Conservation (phyloP, 30 jellyfish, hydroid and myxozoan genomes). For the Turritopsis rubra region DNA sequence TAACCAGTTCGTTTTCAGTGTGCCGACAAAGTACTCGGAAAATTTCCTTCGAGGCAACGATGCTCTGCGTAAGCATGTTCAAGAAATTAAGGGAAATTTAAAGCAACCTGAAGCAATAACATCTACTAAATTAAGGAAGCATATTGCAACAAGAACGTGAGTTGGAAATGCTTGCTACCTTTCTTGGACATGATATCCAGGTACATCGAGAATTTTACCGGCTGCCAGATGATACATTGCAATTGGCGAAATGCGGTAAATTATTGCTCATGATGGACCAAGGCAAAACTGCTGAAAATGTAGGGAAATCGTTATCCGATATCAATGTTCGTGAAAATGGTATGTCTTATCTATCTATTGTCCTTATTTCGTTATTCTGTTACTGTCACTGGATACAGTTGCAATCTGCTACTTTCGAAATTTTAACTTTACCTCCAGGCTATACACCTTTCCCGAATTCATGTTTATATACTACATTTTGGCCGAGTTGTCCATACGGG, state of each 20-base stretch:
- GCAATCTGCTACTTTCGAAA: too few species aligned
- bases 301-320: not conserved
- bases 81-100: too few species aligned
- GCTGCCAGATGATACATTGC: not conserved
- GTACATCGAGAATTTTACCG: not conserved
- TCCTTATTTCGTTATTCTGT: too few species aligned
- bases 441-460: too few species aligned
- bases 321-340: too few species aligned
- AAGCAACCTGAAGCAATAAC: not conserved
- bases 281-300: not conserved
- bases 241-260: not conserved
- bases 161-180: not conserved
- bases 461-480: too few species aligned
- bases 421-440: too few species aligned
- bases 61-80: not conserved
- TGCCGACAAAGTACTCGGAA: not conserved
- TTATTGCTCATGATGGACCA: not conserved
- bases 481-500: too few species aligned
- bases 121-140: not conserved
- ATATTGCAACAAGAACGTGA: not conserved
- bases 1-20: not conserved
- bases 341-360: too few species aligned
- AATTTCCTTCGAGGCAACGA: not conserved
- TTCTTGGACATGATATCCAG: not conserved
- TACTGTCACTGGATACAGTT: too few species aligned